Conservation (phyloP, 2,113 vertebrate genomes). For the Zonotrichia leucophrys region DNA sequence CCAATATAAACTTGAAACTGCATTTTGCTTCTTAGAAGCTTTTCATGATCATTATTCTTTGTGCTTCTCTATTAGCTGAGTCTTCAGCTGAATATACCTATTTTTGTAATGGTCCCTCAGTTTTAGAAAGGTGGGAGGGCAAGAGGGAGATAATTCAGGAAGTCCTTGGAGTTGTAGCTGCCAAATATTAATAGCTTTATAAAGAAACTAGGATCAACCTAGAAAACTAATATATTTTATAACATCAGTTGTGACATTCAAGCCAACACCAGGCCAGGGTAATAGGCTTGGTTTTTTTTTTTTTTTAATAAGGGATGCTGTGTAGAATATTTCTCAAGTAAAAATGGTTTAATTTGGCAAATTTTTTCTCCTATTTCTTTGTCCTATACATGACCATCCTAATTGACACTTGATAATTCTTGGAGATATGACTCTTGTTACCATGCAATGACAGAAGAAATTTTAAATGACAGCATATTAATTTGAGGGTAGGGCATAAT, state of each 20-base stretch:
- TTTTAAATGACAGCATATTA: neutral
- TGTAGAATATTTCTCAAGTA: neutral
- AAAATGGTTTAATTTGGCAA: neutral
- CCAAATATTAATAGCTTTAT: neutral
- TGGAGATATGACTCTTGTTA: neutral
- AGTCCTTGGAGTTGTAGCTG: constrained; percentile 13
- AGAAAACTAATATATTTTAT: neutral
- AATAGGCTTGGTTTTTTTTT: neutral
- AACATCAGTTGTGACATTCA: neutral
- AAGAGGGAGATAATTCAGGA: constrained; percentile 13
- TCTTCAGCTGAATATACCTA: neutral
- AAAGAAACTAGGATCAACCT: neutral
- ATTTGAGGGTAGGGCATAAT: neutral
- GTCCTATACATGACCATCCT: neutral
- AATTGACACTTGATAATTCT: neutral
- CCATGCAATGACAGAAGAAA: neutral
- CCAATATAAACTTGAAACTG: neutral
- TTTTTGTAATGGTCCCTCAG: neutral
- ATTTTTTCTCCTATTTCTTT: neutral
- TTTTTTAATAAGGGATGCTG: neutral
- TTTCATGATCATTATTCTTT: neutral
- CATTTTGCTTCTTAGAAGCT: neutral
- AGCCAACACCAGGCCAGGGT: neutral
- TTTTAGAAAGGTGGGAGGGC: constrained; percentile 18
- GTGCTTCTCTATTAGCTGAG: neutral